A percentile compares a stretch with the other conserved stretches of the same genome.
Conservation (phyloP, 1,140 invertebrate species). For the Drosophila orosa region DNA sequence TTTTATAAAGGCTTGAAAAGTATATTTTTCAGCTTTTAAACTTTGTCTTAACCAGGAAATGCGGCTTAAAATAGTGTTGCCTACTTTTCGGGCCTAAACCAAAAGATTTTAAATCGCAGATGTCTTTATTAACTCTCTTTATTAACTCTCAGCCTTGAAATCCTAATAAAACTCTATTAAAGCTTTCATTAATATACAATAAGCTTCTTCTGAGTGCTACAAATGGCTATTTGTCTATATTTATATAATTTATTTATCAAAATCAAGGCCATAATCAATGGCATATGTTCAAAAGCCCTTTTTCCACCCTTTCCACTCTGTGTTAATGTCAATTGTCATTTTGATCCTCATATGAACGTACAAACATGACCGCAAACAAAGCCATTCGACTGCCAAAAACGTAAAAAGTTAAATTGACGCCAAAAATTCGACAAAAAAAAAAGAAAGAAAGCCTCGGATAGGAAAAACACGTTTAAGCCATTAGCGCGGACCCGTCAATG, state of each 20-base stretch:
- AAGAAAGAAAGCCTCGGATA: constrained; percentile 23
- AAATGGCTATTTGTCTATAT: constrained; percentile 3
- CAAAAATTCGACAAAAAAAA: constrained; percentile 41
- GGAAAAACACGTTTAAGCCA: constrained; percentile 79
- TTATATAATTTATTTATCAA: too few relatives aligned
- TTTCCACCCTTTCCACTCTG: neutral
- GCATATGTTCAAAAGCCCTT: constrained; percentile 2
- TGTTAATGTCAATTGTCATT: constrained; percentile 33
- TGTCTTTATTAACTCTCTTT: neutral
- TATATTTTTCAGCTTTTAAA: neutral
- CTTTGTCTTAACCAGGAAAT: too few relatives aligned
- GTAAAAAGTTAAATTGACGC: constrained; percentile 41
- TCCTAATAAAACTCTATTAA: neutral
- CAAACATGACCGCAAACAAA: constrained; percentile 49
- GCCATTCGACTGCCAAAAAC: constrained; percentile 11
- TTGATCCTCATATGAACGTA: constrained; percentile 16
- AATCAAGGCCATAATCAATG: constrained; percentile 2
- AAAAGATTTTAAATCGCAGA: neutral
- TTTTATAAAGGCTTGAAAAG: neutral
- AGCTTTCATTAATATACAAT: neutral
- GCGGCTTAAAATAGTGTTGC: neutral
- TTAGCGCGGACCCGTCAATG: constrained; percentile 71
- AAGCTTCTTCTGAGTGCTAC: neutral
- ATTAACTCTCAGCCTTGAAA: too few relatives aligned
- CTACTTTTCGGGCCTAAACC: neutral